Base-by-base conservation (phyloP, 2,113 vertebrate genomes). In the Crotalus tigris region DNA sequence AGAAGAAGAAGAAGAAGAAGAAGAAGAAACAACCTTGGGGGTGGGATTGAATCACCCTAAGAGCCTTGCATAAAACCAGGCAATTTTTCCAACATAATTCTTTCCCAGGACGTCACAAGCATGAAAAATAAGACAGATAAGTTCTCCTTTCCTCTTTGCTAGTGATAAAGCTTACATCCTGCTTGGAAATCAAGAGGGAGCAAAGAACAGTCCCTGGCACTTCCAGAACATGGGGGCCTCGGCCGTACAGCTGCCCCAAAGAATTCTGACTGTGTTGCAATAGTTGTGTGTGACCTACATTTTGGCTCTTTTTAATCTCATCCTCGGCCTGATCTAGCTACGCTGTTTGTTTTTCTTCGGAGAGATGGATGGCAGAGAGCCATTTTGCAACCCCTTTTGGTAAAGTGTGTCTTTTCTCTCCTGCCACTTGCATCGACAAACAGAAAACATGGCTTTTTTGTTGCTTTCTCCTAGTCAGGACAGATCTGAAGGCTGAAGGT, bases 251-350 rank as follows among this genome's bases (percentile, higher is more conserved):
- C 94, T 93, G 46, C 94, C 95, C 93, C 92, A 93, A 93, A 94
- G 95, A 81, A 90, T 64, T 85, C 93, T 85, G 86, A 93, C 91
- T 91, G 92, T 91, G 94, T 94, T 93, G 89, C 94, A 95, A 94
- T 95, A 93, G 96, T 95, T 93, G 93, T 93, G 94, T 26, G 90
- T 95, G 96, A 97, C 94, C 94, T 96, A 95, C 94, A 96, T 96
- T 96, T 92, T 93, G 19, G 21, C 88, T 93, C 93, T 96, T 92
- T 61, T 91, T 93, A 92, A 46, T 94, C 94, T 93, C 92, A 75
- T 93, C 85, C 92, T 91, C 95, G 93, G 90, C 94, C 96, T 94
- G 90, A 94, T 88, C 94, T 93, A 91, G 90, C 94, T 39, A 39
- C 6, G 7, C 46, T 88, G 11, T n/a, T 51, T 90, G 69, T 58